These are phyloP conservation scores for Jordanella pulchra DNA, from an alignment of 2,797 vertebrate species.

Conservation along the genomic window DNA sequence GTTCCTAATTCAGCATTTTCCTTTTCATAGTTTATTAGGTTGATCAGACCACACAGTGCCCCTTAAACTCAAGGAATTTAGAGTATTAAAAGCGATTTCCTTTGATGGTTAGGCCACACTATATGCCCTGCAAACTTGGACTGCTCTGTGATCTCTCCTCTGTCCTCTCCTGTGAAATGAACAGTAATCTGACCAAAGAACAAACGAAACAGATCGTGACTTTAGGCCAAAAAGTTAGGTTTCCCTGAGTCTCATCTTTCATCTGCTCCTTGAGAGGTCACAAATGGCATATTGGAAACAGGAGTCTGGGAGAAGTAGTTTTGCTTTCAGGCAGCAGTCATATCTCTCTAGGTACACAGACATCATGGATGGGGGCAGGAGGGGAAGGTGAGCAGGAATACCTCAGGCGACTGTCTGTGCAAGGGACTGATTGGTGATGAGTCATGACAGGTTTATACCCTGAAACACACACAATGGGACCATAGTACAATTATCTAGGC, in stretches of 20 bases:
- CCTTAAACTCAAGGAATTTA: constrained; percentile 57
- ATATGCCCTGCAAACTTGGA: constrained; percentile 43
- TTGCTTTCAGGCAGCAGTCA: constrained; percentile 52
- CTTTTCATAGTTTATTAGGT: constrained; percentile 5
- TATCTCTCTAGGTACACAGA: constrained; percentile 48
- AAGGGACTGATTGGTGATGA: constrained; percentile 54
- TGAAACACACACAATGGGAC: constrained; percentile 48
- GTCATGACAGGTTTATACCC: constrained; percentile 66
- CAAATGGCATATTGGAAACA: constrained; percentile 64
- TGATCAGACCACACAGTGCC: constrained; percentile 28
- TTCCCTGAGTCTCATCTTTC: constrained; percentile 69
- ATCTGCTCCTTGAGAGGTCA: constrained; percentile 49
- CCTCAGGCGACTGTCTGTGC: constrained; percentile 68
- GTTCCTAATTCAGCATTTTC: constrained; percentile 13
- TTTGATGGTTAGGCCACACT: constrained; percentile 64
- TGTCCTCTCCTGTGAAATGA: constrained; percentile 44
- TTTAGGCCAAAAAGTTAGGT: constrained; percentile 66
- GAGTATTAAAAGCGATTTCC: constrained; percentile 53
- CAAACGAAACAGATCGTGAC: constrained; percentile 61
- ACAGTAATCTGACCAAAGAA: constrained; percentile 49
- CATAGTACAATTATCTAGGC: constrained; percentile 61
- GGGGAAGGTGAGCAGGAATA: constrained; percentile 51
- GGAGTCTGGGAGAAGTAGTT: constrained; percentile 67
- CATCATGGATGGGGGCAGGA: constrained; percentile 45
- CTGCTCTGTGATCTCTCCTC: constrained; percentile 46